Conservation (phyloP, 2,888 invertebrate genomes). For the Stenotaenia linearis region DNA sequence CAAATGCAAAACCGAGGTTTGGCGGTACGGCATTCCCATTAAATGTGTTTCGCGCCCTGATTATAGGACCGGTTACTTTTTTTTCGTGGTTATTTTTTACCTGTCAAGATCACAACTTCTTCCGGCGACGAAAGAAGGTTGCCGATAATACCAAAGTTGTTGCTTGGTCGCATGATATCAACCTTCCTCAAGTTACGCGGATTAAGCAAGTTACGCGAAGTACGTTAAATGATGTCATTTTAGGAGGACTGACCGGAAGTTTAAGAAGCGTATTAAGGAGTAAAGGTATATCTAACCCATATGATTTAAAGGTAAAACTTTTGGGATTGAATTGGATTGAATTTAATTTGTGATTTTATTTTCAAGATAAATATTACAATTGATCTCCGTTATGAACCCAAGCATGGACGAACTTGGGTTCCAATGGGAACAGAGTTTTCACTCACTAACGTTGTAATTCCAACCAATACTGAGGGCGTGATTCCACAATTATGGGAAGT, state of each 20-base stretch:
- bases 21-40: slow-evolving; percentile 48
- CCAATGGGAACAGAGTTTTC: slow-evolving; percentile 46
- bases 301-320: slow-evolving; percentile 49
- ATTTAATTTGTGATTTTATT: not conserved
- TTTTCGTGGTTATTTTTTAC: slow-evolving; percentile 50
- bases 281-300: slow-evolving; percentile 52
- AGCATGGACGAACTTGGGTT: slow-evolving; percentile 39
- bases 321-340: too few species aligned
- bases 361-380: slow-evolving; percentile 47
- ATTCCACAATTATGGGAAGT: slow-evolving; percentile 57
- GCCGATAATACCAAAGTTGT: slow-evolving; percentile 39
- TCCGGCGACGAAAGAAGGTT: slow-evolving; percentile 39
- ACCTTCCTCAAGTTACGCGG: slow-evolving; percentile 48
- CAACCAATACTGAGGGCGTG: slow-evolving; percentile 55
- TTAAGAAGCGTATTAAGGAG: slow-evolving; percentile 51
- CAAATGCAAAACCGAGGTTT: slow-evolving; percentile 45
- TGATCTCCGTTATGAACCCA: slow-evolving; percentile 44
- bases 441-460: slow-evolving; percentile 48
- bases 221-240: slow-evolving; percentile 53
- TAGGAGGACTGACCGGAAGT: slow-evolving; percentile 53
- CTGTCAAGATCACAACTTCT: slow-evolving; percentile 49
- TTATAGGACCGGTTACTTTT: slow-evolving; percentile 52
- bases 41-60: slow-evolving; percentile 49
- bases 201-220: slow-evolving; percentile 55
- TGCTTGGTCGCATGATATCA: slow-evolving; percentile 52